phyloP scores from a whole-genome alignment of 1,140 invertebrate genomes.

The Callitettix versicolor region DNA sequence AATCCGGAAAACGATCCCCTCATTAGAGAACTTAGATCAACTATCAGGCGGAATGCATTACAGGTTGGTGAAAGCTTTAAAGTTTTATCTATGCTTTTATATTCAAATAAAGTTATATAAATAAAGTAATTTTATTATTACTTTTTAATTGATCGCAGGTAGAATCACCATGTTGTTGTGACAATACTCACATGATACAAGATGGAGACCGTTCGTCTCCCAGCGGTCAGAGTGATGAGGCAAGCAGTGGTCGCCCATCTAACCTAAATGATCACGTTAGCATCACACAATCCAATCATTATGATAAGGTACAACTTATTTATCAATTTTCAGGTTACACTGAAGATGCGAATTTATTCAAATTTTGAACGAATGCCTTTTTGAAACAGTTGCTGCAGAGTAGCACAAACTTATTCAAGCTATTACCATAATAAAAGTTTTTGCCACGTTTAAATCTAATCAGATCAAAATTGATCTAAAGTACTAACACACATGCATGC shows the following conservation, averaged over 20 bases:
- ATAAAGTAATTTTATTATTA: not conserved
- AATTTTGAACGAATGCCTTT: too few species aligned
- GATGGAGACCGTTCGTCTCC: conserved; percentile 59
- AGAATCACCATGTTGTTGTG: not conserved
- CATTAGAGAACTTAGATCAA: conserved; percentile 64
- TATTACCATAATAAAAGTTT: too few species aligned
- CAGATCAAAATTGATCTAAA: too few species aligned
- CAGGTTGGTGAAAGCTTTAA: conserved; percentile 10
- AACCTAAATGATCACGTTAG: not conserved
- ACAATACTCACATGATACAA: conserved; percentile 1
- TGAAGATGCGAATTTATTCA: too few species aligned
- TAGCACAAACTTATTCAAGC: too few species aligned
- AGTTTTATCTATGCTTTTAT: not conserved
- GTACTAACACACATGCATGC: too few species aligned
- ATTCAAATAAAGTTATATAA: not conserved
- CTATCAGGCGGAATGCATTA: conserved; percentile 39
- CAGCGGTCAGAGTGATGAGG: conserved; percentile 69
- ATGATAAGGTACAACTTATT: conserved; percentile 9
- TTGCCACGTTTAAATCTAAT: too few species aligned
- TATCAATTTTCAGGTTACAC: too few species aligned
- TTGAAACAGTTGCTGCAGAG: too few species aligned
- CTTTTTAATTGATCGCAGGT: not conserved
- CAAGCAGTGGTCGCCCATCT: conserved; percentile 34
- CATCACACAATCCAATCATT: not conserved
- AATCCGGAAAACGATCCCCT: conserved; percentile 54